Conservation (phyloP, 2,797 vertebrate genomes). For the Pangasius krempfi region DNA sequence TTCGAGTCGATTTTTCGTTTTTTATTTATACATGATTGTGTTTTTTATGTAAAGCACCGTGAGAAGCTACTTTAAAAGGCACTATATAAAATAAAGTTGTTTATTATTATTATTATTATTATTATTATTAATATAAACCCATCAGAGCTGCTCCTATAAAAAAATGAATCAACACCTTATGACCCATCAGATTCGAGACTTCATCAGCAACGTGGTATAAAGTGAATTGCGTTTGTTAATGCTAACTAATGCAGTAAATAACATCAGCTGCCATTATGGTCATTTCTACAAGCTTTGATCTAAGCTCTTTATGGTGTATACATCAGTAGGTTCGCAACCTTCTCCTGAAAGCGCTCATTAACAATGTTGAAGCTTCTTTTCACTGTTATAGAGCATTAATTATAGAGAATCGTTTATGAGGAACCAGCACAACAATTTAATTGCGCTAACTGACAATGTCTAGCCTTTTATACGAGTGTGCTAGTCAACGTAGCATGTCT, state of each 20-base stretch:
- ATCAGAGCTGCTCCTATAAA: not conserved
- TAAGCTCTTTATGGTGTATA: not conserved
- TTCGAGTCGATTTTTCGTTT: no score
- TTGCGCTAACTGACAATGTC: constrained; percentile 18
- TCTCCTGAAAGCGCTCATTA: constrained; percentile 18
- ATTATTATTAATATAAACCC: no score
- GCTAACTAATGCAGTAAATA: constrained; percentile 10
- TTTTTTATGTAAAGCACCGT: no score
- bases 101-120: no score
- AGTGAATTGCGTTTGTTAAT: not conserved
- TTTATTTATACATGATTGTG: no score
- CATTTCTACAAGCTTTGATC: not conserved
- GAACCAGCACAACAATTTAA: not conserved
- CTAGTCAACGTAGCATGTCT: not conserved
- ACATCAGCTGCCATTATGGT: not conserved
- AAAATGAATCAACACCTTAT: not conserved
- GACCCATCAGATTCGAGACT: not conserved
- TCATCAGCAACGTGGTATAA: not conserved
- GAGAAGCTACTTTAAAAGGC: no score
- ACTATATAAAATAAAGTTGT: no score
- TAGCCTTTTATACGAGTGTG: not conserved
- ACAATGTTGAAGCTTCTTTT: not conserved
- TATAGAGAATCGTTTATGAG: not conserved
- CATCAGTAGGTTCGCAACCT: not conserved
- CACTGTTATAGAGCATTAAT: not conserved